Evolutionary conservation across 2,113 vertebrate species (phyloP).

Genomic region (Pica pica): DNA sequence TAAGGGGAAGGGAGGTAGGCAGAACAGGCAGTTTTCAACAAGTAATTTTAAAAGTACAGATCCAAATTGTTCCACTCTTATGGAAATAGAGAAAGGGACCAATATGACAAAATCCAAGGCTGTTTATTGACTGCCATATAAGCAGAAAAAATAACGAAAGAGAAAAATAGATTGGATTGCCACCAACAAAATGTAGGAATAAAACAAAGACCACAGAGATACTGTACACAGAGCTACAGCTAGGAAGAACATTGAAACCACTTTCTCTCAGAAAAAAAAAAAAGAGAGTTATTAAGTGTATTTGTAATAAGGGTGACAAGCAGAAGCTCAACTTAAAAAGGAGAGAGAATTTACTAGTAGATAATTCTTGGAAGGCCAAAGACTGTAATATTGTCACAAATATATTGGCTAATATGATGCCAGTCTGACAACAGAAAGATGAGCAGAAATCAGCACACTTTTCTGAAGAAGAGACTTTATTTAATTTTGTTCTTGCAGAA

Average conservation of each 20-base stretch:
- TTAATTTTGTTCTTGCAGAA: background rate
- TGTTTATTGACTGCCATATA: background rate
- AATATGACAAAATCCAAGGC: background rate
- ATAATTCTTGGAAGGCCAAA: background rate
- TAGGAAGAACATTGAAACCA: background rate
- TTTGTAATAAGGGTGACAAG: background rate
- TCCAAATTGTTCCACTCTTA: background rate
- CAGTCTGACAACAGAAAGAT: background rate
- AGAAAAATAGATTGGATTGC: background rate
- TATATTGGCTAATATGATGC: background rate
- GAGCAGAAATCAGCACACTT: background rate
- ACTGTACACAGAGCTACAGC: background rate
- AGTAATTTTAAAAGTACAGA: background rate
- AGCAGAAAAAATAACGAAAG: background rate
- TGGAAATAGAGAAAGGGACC: background rate
- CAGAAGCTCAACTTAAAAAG: background rate
- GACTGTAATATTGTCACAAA: background rate
- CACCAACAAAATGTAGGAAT: background rate
- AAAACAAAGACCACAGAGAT: background rate
- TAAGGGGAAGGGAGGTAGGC: background rate
- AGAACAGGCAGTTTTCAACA: background rate
- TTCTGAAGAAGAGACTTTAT: background rate
- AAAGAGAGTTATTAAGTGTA: background rate
- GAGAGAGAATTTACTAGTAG: background rate
- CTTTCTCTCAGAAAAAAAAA: background rate